phyloP scores from a whole-genome alignment of 1,140 invertebrate species.

The Meloidogyne chitwoodi region DNA sequence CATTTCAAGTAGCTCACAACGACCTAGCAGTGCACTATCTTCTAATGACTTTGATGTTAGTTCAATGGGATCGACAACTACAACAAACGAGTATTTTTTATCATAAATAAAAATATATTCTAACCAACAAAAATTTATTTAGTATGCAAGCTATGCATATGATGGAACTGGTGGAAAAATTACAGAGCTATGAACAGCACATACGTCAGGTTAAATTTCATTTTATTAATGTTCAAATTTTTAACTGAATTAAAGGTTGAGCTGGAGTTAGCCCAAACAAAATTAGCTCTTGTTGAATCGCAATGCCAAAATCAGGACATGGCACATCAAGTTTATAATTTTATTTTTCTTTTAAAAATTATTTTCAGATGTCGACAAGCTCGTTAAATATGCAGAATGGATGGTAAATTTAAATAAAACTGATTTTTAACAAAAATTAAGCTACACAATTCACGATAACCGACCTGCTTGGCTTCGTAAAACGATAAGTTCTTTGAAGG shows the following conservation, averaged over 20 bases:
- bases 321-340: slow-evolving; percentile 45
- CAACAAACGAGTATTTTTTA: background rate
- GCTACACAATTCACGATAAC: background rate
- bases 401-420: background rate
- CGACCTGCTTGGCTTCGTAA: slow-evolving; percentile 49
- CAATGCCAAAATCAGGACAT: slow-evolving; percentile 87
- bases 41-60: background rate
- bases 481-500: slow-evolving; percentile 48
- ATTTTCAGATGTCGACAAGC: slow-evolving; percentile 28
- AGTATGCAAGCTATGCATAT: slow-evolving; percentile 1
- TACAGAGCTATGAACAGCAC: slow-evolving; percentile 51
- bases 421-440: background rate
- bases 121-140: background rate
- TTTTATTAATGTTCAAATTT: background rate
- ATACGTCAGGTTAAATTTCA: slow-evolving; percentile 31
- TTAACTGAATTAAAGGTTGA: slow-evolving; percentile 68
- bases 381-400: background rate
- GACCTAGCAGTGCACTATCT: background rate
- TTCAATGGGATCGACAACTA: background rate
- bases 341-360: slow-evolving; percentile 4
- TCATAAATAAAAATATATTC: background rate
- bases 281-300: slow-evolving; percentile 89
- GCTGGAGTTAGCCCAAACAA: slow-evolving; percentile 88
- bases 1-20: background rate
- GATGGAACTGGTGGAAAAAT: slow-evolving; percentile 41